These are phyloP conservation scores for Brachionus asplanchnoidis DNA, from an alignment of 1,140 invertebrate species.

Conservation along the genomic window DNA sequence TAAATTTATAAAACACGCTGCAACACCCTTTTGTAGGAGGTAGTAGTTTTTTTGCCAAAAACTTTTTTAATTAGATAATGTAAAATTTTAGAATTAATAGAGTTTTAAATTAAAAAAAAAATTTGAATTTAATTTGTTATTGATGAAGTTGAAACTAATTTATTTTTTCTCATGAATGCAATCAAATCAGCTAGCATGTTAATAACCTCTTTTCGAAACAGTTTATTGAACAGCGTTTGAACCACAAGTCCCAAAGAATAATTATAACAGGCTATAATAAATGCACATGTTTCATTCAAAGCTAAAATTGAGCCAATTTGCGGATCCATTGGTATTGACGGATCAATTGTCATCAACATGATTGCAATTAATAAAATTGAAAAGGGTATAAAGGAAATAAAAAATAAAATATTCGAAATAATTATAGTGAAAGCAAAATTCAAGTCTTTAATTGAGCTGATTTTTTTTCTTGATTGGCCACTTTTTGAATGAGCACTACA, in stretches of 20 bases:
- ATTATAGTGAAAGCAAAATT: slow-evolving; percentile 1
- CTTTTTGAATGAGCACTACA: not conserved
- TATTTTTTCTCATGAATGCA: not conserved
- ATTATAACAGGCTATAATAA: not conserved
- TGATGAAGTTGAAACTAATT: not conserved
- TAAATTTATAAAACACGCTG: too few species aligned
- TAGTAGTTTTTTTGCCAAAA: too few species aligned
- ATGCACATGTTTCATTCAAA: not conserved
- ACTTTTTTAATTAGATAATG: too few species aligned
- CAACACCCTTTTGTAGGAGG: too few species aligned
- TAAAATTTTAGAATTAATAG: too few species aligned
- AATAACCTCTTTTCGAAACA: not conserved
- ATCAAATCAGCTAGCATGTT: not conserved
- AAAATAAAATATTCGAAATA: not conserved
- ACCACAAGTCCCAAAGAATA: not conserved
- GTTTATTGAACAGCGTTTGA: not conserved
- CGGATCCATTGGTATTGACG: not conserved
- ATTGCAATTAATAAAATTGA: not conserved
- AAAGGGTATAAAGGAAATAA: not conserved
- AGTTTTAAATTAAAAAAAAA: too few species aligned
- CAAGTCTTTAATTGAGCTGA: not conserved
- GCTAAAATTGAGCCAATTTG: not conserved
- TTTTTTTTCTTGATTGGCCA: not conserved
- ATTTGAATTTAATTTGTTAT: not conserved
- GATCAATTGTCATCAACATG: not conserved